Evolutionary conservation across 2,888 invertebrate genomes (phyloP).

Genomic region (Entomobrya multifasciata): DNA sequence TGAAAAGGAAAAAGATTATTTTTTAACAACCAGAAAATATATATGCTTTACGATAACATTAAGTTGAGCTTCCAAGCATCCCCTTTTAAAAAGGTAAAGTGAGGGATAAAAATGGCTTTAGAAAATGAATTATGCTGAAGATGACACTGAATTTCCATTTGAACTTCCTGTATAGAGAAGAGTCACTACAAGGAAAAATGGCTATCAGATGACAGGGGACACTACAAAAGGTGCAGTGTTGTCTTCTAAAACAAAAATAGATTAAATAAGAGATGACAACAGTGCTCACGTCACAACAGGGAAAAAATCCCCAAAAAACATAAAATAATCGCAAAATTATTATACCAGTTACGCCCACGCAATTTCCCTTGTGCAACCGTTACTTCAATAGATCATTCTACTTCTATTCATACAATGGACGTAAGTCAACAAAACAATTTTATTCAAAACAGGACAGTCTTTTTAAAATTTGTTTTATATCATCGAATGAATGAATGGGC

Average conservation of each 20-base stretch:
- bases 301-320: conserved; percentile 5
- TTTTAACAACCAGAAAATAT: conserved; percentile 22
- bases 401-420: conserved; percentile 25
- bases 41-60: not conserved
- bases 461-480: not conserved
- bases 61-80: conserved; percentile 39
- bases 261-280: too few species aligned
- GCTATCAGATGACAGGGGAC: conserved; percentile 21
- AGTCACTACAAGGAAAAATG: not conserved
- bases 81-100: conserved; percentile 22
- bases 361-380: conserved; percentile 36
- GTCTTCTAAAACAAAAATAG: too few species aligned
- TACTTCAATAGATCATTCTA: conserved; percentile 23
- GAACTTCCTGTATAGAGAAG: not conserved
- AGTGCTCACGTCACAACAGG: too few species aligned
- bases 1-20: conserved; percentile 53
- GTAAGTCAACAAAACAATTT: not conserved
- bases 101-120: conserved; percentile 52
- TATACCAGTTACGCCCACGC: conserved; percentile 54
- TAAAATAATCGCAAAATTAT: conserved; percentile 39
- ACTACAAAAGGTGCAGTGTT: conserved; percentile 49
- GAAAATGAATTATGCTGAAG: conserved; percentile 35
- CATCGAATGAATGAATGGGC: conserved; percentile 10
- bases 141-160: conserved; percentile 59
- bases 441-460: conserved; percentile 36